phyloP scores from a whole-genome alignment of 1,140 invertebrate species.

The Nautilus pompilius region DNA sequence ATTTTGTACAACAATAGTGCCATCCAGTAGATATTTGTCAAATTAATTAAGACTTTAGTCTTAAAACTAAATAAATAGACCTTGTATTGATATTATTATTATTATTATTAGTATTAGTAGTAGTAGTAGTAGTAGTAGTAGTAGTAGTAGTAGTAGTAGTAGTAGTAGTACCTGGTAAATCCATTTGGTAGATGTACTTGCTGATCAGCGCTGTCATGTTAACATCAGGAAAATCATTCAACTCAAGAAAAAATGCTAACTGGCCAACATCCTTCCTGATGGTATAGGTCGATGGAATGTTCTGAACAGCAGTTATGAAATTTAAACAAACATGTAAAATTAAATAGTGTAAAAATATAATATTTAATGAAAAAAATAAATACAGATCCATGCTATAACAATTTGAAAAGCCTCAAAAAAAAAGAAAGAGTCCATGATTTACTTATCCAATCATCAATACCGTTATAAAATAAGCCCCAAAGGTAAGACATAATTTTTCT shows the following conservation, averaged over 20 bases:
- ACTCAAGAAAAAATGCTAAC: conserved; percentile 14
- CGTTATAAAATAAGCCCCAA: too few species aligned
- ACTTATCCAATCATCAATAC: too few species aligned
- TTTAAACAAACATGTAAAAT: background rate
- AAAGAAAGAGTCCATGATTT: too few species aligned
- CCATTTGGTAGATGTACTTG: conserved; percentile 17
- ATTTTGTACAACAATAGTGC: too few species aligned
- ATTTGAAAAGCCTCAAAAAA: background rate
- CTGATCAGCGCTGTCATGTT: conserved; percentile 13
- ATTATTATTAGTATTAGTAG: too few species aligned
- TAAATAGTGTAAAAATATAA: background rate
- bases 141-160: background rate
- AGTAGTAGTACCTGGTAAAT: conserved; percentile 33
- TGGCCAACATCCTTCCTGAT: conserved; percentile 7
- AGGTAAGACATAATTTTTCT: too few species aligned
- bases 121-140: too few species aligned
- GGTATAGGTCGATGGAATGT: background rate
- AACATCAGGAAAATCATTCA: conserved; percentile 15
- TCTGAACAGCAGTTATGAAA: background rate
- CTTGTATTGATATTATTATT: too few species aligned
- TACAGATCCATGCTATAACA: background rate
- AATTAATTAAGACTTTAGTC: too few species aligned
- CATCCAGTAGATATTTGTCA: too few species aligned
- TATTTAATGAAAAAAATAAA: background rate
- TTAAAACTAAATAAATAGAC: too few species aligned